Percentiles rank a stretch among this genome's conserved stretches.
Conservation (phyloP, 2,888 invertebrate species). For the Dolomedes plantarius region DNA sequence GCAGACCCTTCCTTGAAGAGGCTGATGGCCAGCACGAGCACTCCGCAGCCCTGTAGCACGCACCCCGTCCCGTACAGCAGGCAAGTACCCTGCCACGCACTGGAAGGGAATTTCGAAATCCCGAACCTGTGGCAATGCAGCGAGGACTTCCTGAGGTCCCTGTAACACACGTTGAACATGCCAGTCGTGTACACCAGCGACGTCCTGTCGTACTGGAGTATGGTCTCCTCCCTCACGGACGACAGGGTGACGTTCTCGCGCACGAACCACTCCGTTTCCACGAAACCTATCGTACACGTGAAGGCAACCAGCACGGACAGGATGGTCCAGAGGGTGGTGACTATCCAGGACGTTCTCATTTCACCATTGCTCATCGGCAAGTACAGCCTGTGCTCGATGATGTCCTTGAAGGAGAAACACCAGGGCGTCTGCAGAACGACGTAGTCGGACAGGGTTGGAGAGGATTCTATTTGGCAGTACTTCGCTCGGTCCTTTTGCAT, state of each 20-base stretch:
- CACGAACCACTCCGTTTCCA: slow-evolving; percentile 78
- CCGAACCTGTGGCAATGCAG: slow-evolving; percentile 69
- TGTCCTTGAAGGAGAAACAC: not conserved
- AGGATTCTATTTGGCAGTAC: not conserved
- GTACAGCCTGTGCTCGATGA: not conserved
- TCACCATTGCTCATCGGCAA: not conserved
- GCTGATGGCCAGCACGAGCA: slow-evolving; percentile 75
- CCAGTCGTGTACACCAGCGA: slow-evolving; percentile 59
- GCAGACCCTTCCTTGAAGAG: slow-evolving; percentile 74
- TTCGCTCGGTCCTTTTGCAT: not conserved
- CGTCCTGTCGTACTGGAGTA: slow-evolving; percentile 45
- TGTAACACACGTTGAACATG: slow-evolving; percentile 59
- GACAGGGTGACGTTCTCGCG: slow-evolving; percentile 65
- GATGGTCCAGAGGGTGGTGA: slow-evolving; percentile 76
- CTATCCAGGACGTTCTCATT: slow-evolving; percentile 74
- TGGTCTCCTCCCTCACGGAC: not conserved
- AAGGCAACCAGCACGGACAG: slow-evolving; percentile 77
- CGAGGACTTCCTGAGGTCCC: slow-evolving; percentile 31
- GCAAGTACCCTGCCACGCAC: slow-evolving; percentile 76
- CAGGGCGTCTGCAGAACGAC: not conserved
- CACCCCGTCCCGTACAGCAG: slow-evolving; percentile 76
- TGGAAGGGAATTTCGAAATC: slow-evolving; percentile 73
- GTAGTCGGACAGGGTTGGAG: not conserved
- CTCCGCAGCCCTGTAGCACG: slow-evolving; percentile 75
- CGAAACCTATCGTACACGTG: slow-evolving; percentile 76